phyloP scores from a whole-genome alignment of 2,888 invertebrate genomes.

The Mesochorus sp. region DNA sequence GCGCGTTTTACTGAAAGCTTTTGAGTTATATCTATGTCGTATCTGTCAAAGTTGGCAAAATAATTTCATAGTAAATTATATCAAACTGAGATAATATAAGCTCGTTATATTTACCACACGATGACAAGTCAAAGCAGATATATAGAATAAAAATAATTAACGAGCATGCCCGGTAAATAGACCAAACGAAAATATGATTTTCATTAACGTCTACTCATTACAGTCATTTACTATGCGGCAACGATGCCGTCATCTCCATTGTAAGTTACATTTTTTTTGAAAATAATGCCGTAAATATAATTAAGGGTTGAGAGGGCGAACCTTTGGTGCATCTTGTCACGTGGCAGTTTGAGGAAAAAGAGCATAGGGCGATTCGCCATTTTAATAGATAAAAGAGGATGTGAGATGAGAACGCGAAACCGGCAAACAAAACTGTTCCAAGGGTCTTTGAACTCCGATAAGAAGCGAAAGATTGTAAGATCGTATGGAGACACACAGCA shows the following conservation, averaged over 20 bases:
- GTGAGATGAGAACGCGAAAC: constrained; percentile 24
- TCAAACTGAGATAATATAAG: not conserved
- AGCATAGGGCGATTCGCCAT: constrained; percentile 28
- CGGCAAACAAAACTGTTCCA: constrained; percentile 69
- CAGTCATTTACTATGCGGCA: constrained; percentile 1
- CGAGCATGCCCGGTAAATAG: too few relatives aligned
- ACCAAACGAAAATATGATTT: constrained; percentile 12
- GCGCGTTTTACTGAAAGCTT: constrained; percentile 4
- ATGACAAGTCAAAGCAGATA: too few relatives aligned
- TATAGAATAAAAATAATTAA: too few relatives aligned
- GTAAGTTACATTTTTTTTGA: not conserved
- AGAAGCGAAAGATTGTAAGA: constrained; percentile 48
- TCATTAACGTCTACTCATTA: constrained; percentile 14
- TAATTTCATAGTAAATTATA: not conserved
- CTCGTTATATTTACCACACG: too few relatives aligned
- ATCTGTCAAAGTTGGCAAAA: not conserved
- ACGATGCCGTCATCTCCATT: not conserved
- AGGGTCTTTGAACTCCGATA: constrained; percentile 59
- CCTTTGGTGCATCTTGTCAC: constrained; percentile 18
- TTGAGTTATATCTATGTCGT: not conserved
- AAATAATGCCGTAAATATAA: constrained; percentile 20
- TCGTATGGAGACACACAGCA: constrained; percentile 34
- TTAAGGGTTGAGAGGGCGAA: not conserved
- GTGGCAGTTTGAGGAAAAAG: constrained; percentile 50
- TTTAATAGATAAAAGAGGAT: constrained; percentile 39